phyloP scores from a whole-genome alignment of 2,888 invertebrate species.

The Agriopis marginaria region DNA sequence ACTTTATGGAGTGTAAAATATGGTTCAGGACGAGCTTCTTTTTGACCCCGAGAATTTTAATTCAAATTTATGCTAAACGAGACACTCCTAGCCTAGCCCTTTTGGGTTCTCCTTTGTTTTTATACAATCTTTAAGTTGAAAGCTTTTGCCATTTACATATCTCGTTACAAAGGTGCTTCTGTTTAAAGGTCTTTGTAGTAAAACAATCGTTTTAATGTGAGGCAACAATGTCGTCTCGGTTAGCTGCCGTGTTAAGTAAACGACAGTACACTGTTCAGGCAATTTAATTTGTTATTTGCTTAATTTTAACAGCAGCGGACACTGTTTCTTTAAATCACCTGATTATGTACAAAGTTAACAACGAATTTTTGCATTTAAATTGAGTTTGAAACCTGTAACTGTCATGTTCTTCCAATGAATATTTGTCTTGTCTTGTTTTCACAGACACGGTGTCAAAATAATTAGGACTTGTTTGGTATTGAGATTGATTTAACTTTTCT shows the following conservation, averaged over 20 bases:
- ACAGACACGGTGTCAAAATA: constrained; percentile 14
- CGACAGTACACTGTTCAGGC: constrained; percentile 18
- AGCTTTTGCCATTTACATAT: constrained; percentile 44
- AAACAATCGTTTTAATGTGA: constrained; percentile 37
- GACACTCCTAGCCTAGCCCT: constrained; percentile 42
- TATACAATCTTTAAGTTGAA: constrained; percentile 43
- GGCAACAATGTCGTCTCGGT: constrained; percentile 34
- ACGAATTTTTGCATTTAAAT: constrained; percentile 45
- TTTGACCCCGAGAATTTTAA: constrained; percentile 53
- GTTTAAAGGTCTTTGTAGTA: constrained; percentile 35
- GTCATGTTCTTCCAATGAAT: constrained; percentile 30
- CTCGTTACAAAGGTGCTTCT: constrained; percentile 32
- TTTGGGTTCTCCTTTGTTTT: constrained; percentile 41
- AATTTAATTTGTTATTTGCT: constrained; percentile 42
- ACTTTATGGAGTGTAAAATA: constrained; percentile 62
- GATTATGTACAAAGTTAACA: constrained; percentile 27
- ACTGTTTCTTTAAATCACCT: constrained; percentile 28
- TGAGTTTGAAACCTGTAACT: constrained; percentile 38
- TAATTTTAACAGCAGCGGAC: constrained; percentile 38
- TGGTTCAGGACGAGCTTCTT: constrained; percentile 46
- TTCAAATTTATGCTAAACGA: constrained; percentile 70
- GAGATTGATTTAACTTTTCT: constrained; percentile 32
- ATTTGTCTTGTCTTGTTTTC: constrained; percentile 35
- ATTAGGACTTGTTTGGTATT: constrained; percentile 17
- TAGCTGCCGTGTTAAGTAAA: constrained; percentile 32